Evolutionary conservation across 2,888 invertebrate species (phyloP).

Genomic region (Parthenolecanium corni): DNA sequence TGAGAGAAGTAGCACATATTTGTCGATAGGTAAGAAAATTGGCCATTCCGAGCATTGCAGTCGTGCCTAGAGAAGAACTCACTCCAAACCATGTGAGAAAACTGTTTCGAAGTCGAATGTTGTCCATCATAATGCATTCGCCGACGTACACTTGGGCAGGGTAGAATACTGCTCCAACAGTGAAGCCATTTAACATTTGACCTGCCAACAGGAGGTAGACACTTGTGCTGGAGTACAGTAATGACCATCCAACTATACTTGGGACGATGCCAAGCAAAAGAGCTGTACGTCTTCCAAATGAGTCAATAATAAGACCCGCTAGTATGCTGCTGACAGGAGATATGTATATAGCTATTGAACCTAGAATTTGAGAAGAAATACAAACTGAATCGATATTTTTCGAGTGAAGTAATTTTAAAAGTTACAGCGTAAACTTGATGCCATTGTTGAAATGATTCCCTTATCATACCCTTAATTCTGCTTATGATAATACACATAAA

Average conservation of each 20-base stretch:
- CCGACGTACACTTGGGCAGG: slow-evolving; percentile 48
- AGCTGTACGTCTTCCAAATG: slow-evolving; percentile 43
- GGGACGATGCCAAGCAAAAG: slow-evolving; percentile 42
- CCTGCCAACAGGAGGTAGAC: slow-evolving; percentile 33
- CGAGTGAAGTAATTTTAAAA: too few species aligned
- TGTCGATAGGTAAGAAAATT: slow-evolving; percentile 40
- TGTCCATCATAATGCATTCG: slow-evolving; percentile 38
- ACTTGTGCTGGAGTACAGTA: slow-evolving; percentile 35
- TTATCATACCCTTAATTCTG: too few species aligned
- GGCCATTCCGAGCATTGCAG: slow-evolving; percentile 45
- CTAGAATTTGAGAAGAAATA: not conserved
- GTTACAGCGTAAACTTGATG: too few species aligned
- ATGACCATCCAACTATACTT: slow-evolving; percentile 44
- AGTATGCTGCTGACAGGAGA: slow-evolving; percentile 47
- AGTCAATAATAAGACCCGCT: slow-evolving; percentile 44
- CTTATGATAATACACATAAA: too few species aligned
- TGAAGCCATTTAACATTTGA: slow-evolving; percentile 38
- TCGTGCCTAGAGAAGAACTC: slow-evolving; percentile 43
- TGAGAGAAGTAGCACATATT: slow-evolving; percentile 37
- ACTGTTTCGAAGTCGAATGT: slow-evolving; percentile 39
- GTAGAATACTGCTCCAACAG: slow-evolving; percentile 43
- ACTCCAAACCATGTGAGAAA: slow-evolving; percentile 47
- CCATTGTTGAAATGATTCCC: too few species aligned
- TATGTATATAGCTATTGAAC: slow-evolving; percentile 36
- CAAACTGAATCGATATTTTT: too few species aligned